Conservation (phyloP, 2,888 invertebrate genomes). For the Apeira syringaria region DNA sequence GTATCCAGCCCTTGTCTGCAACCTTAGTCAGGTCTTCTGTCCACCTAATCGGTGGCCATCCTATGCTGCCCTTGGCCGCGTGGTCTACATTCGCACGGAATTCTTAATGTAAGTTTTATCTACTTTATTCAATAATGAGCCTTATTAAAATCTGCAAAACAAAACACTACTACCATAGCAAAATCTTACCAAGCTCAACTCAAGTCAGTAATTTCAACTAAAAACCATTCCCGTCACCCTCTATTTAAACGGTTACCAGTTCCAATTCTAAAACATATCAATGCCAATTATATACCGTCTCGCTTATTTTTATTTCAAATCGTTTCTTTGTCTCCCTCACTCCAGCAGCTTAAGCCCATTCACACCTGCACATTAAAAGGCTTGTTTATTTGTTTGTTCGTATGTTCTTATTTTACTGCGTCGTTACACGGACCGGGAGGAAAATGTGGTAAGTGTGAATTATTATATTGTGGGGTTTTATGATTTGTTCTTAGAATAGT, state of each 20-base stretch:
- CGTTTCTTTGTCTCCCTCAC: slow-evolving; percentile 52
- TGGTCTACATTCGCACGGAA: no score
- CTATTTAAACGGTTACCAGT: slow-evolving; percentile 22
- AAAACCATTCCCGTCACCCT: slow-evolving; percentile 22
- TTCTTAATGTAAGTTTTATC: no score
- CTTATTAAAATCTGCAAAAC: no score
- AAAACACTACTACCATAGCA: no score
- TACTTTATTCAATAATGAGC: no score
- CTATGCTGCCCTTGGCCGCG: no score
- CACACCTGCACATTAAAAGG: slow-evolving; percentile 72
- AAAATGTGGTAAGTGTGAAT: slow-evolving; percentile 39
- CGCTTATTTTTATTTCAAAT: slow-evolving; percentile 35
- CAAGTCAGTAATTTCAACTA: slow-evolving; percentile 6
- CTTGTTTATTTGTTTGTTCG: slow-evolving; percentile 69
- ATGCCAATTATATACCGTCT: slow-evolving; percentile 37
- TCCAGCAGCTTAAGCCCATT: slow-evolving; percentile 62
- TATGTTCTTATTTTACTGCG: slow-evolving; percentile 57
- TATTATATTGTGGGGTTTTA: slow-evolving; percentile 2
- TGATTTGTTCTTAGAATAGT: not conserved
- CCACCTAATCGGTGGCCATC: no score
- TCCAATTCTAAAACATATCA: slow-evolving; percentile 30
- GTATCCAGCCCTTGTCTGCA: no score
- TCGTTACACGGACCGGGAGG: slow-evolving; percentile 33
- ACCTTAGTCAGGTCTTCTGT: no score
- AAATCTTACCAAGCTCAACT: slow-evolving; percentile 8